Base-by-base conservation (phyloP, 2,888 invertebrate species). In the Dusona sp. region DNA sequence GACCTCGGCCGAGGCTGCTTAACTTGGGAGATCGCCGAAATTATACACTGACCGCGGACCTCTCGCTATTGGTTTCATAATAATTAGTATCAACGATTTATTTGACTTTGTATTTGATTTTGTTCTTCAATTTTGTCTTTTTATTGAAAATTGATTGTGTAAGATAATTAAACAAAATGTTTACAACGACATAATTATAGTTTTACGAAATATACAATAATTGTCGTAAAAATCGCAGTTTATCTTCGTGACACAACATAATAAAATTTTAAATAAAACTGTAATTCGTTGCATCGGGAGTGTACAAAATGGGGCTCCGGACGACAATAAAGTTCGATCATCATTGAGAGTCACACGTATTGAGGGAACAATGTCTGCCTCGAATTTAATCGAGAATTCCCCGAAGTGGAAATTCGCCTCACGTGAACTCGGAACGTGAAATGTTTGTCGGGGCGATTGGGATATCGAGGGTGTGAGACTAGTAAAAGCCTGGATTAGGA, bases 381-480 rank as follows among this genome's bases (percentile, higher is more conserved):
- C 33, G 33, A 29, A 72, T 72, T 72, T n/a, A 54, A 36, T 72
- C 3, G 36, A 51, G 51, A 72, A 72, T 72, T 51, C 33, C 36
- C 36, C 19, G 19, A n/a, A 72, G 51, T 54, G 11, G 3, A 48
- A 70, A 29, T 70, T 48, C 29, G 33, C 54, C 33, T n/a, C 29
- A 42, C 38, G 70, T 22, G 16, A 61, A 22, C 33, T 51, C 51
- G 42, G 33, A n/a, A 33, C 19, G 51, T 72, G 33, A 54, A 72
- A 72, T 72, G 51, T 72, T 72, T 72, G 51, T 51, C n/a, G n/a
- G 33, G 29, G 51, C 36, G n/a, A 51, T 72, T 51, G 51, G 33
- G n/a, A 33, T 72, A 33, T 33, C 36, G 51, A 51, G 48, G 48
- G 51, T n/a, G 22, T 13, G 45, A 25, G 33, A n/a, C n/a, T 1